Base-by-base conservation (phyloP, 2,113 vertebrate genomes). In the Proterorhinus semilunaris region DNA sequence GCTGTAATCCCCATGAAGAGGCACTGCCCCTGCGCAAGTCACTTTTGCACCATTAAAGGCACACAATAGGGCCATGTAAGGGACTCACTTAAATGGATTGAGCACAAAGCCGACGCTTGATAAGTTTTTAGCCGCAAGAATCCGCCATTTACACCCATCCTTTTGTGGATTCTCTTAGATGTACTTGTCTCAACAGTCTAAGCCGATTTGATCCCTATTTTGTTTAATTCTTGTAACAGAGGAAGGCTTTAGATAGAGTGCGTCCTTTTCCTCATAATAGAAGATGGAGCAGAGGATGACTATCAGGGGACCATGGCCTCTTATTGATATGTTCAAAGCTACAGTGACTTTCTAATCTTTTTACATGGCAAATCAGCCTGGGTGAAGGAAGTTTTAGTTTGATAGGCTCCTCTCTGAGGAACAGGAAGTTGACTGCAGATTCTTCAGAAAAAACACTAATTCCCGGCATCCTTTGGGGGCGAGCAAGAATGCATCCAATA, bases 41-140 rank as follows among this genome's bases (percentile, higher is more conserved):
- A 91, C 89, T 91, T 87, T 89, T 84, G 77, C 11, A 80, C 90
- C 82, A 89, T 89, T 89, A 91, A 89, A 89, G 87, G 86, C 85
- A 69, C 82, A 90, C 89, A 91, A 90, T 88, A 87, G 90, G 87
- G 87, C 84, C 86, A 83, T 91, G 90, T 91, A 86, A 86, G 87
- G 85, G 87, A 88, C 90, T 88, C 86, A 88, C 90, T 91, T 91
- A 90, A 91, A 90, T 91, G 90, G 90, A 90, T 91, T 91, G 89
- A 89, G 89, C 84, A 90, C 89, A 91, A 91, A 91, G 89, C 90
- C 85, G 43, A 80, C 17, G 84, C 89, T 88, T 90, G 90, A 91
- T 91, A 91, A 91, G 85, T 91, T 91, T 90, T 89, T 83, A 90
- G 90, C 87, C 44, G 86, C 70, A 89, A 91, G 90, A 90, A 90